These are phyloP conservation scores for Drosophila macrothrix DNA, from an alignment of 2,888 invertebrate species.

Conservation along the genomic window DNA sequence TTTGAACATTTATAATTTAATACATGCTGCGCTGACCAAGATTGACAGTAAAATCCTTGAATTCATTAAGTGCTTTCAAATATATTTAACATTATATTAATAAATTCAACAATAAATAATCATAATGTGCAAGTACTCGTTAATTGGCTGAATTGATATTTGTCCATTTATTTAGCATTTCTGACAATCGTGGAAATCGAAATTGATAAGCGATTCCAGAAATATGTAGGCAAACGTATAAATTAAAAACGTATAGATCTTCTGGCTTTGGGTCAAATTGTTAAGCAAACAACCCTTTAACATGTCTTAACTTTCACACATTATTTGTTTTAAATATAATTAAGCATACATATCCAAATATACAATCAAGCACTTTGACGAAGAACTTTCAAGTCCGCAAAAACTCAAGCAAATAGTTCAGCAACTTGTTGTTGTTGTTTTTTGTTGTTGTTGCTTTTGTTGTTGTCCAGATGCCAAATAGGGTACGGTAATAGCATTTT, in stretches of 20 bases:
- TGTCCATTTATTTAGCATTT: neutral
- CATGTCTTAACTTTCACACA: conserved; percentile 45
- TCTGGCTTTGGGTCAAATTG: conserved; percentile 36
- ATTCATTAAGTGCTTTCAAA: neutral
- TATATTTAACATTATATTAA: neutral
- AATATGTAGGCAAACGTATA: neutral
- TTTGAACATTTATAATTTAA: neutral
- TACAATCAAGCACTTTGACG: conserved; percentile 9
- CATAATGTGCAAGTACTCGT: too few relatives aligned
- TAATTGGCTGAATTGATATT: neutral
- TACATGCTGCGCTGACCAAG: neutral
- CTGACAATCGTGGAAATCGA: neutral
- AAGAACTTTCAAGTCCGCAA: neutral
- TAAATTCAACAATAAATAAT: neutral
- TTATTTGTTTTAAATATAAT: conserved; percentile 61
- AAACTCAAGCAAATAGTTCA: conserved; percentile 16
- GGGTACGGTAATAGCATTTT: conserved; percentile 3
- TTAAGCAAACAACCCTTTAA: conserved; percentile 12
- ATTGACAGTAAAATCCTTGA: neutral
- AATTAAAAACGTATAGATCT: conserved; percentile 12
- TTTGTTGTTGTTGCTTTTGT: neutral
- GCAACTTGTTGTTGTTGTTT: neutral
- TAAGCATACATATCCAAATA: conserved; percentile 1
- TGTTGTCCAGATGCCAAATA: conserved; percentile 17
- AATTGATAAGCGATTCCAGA: conserved; percentile 5